Conservation (phyloP, 2,797 vertebrate species). For the Parauchenoglanis ngamensis region DNA sequence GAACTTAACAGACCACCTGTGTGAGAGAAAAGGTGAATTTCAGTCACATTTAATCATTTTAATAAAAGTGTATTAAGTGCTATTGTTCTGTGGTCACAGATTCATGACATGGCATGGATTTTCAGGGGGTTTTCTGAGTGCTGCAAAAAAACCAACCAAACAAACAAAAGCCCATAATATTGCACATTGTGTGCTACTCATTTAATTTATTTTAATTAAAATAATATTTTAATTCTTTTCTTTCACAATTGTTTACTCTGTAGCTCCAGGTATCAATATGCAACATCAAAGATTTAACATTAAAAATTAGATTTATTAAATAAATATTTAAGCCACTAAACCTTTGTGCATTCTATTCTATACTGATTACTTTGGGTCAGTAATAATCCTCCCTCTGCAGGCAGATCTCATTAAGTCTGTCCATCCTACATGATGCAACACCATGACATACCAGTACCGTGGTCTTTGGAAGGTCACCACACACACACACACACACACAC, state of each 20-base stretch:
- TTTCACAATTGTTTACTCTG: neutral
- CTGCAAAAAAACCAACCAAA: neutral
- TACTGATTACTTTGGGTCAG: neutral
- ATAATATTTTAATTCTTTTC: no score
- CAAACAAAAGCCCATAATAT: neutral
- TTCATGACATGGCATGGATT: neutral
- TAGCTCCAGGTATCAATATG: neutral
- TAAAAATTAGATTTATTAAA: neutral
- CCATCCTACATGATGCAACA: constrained; percentile 29
- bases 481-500: constrained; percentile 1
- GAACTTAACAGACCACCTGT: neutral
- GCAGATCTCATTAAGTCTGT: neutral
- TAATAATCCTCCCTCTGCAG: neutral
- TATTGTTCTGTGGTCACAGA: neutral
- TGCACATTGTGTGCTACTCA: neutral
- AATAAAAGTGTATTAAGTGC: neutral
- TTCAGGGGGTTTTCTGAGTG: neutral
- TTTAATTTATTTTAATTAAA: neutral
- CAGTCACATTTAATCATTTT: neutral
- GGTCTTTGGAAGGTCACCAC: neutral
- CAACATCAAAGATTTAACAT: neutral
- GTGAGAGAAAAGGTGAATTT: neutral
- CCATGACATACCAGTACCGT: constrained; percentile 20
- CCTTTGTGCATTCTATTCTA: neutral
- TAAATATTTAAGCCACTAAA: no score